phyloP scores from a whole-genome alignment of 2,113 vertebrate genomes.

The Carlito syrichta region DNA sequence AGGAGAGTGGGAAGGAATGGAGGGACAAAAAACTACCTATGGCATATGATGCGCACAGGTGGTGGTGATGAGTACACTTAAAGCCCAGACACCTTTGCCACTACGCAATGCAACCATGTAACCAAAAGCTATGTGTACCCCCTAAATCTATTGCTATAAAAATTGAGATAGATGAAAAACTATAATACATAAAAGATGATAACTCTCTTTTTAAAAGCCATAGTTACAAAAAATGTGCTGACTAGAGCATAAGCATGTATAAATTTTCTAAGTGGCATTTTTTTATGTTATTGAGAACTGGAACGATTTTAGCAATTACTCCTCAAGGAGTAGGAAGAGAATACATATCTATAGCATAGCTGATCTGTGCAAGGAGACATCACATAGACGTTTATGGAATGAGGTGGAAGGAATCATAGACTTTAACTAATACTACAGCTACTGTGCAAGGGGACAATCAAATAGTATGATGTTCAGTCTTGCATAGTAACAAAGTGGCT shows the following conservation, averaged over 20 bases:
- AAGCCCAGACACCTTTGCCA: too few species aligned
- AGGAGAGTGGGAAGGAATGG: too few species aligned
- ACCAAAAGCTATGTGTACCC: too few species aligned
- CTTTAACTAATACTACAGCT: too few species aligned
- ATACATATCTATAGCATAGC: too few species aligned
- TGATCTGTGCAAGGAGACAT: not conserved
- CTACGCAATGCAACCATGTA: too few species aligned
- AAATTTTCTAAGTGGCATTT: not conserved
- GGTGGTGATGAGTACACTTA: too few species aligned
- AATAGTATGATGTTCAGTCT: too few species aligned
- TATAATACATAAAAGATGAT: not conserved
- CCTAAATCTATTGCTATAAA: too few species aligned
- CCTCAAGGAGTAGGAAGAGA: not conserved
- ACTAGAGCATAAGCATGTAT: not conserved
- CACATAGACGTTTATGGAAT: not conserved
- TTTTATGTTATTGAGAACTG: not conserved
- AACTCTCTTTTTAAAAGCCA: not conserved
- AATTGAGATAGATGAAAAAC: not conserved
- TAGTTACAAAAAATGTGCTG: not conserved
- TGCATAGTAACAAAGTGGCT: too few species aligned
- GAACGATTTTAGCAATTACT: not conserved
- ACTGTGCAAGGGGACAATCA: not conserved
- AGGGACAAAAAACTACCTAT: too few species aligned
- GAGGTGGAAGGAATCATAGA: not conserved
- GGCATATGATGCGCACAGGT: too few species aligned